Evolutionary conservation across 2,797 vertebrate genomes (phyloP).

Genomic region (Karalla daura): DNA sequence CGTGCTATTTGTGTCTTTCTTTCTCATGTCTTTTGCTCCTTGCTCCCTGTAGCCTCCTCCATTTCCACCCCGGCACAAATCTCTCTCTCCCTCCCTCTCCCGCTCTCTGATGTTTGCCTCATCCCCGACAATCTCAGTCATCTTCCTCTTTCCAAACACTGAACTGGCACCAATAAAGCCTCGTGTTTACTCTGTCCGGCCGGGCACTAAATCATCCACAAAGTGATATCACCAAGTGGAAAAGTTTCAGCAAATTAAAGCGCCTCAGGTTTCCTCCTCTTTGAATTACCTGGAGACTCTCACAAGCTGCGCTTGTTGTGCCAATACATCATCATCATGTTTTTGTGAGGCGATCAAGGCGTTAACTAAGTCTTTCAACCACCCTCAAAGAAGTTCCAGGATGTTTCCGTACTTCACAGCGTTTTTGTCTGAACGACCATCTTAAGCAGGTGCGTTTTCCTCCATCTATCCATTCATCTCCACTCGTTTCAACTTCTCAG

Average conservation of each 20-base stretch:
- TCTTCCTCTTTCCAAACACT: conserved; percentile 4
- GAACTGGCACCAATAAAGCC: conserved; percentile 1
- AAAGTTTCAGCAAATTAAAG: conserved; percentile 21
- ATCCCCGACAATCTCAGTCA: conserved; percentile 3
- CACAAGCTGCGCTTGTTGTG: neutral
- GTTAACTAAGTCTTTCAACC: conserved; percentile 19
- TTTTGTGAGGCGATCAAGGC: conserved; percentile 36
- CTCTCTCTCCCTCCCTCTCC: conserved; percentile 4
- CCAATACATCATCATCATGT: conserved; percentile 32
- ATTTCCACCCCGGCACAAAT: conserved; percentile 39
- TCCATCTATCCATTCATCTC: neutral
- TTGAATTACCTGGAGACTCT: conserved; percentile 38
- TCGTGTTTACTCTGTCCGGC: neutral
- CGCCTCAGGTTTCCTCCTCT: neutral
- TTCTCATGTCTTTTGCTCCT: conserved; percentile 36
- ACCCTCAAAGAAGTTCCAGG: conserved; percentile 26
- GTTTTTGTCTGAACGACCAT: conserved; percentile 11
- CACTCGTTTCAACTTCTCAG: neutral
- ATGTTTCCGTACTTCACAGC: conserved; percentile 25
- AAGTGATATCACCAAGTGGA: neutral
- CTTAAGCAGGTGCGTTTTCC: neutral
- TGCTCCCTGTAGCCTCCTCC: conserved; percentile 25
- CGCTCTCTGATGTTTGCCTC: conserved; percentile 6
- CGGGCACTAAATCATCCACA: neutral
- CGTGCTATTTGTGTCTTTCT: conserved; percentile 65